Base-by-base conservation (phyloP, 2,113 vertebrate species). In the Silurus meridionalis region DNA sequence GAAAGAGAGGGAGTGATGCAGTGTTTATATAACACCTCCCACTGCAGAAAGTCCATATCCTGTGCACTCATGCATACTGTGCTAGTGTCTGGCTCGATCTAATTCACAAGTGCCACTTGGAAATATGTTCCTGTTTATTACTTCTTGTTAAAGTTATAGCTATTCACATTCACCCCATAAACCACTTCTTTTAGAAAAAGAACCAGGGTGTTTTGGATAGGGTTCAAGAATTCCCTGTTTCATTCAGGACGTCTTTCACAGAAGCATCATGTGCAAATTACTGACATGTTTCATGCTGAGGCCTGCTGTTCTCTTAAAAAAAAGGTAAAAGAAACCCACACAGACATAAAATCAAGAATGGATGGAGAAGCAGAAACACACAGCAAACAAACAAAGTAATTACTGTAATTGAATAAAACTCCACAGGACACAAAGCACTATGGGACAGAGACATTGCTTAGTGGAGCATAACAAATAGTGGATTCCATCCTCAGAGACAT, bases 11-110 rank as follows among this genome's bases (percentile, higher is more conserved):
- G 48, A 82, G 3, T 8, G 37, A 61, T n/a, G 67, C 83, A 84
- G 83, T 75, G 71, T 63, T 84, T 84, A 74, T 61, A 77, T 84
- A 84, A 84, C 53, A 14, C 28, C 71, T 77, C 48, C 71, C 71
- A 61, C 83, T 77, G 58, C 57, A 50, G 69, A 63, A 25, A 37
- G 53, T 10, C 82, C 52, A 83, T 46, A 72, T 37, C 37, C 64
- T 83, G 67, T 74, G 67, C 67, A 61, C 19, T 60, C 82, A 74
- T 17, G n/a, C 60, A 7, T 21, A 37, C 25, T 3, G 25, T 66
- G 10, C 17, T 77, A 21, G 55, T 25, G 23, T 52, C 15, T 25
- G 69, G 1, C 10, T 82, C 46, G 57, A 77, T 57, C 75, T 79
- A 37, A 85, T 79, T 46, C 50, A 23, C 50, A 79, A 79, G n/a